Conservation (phyloP, 2,888 invertebrate species). For the Emesis furor region DNA sequence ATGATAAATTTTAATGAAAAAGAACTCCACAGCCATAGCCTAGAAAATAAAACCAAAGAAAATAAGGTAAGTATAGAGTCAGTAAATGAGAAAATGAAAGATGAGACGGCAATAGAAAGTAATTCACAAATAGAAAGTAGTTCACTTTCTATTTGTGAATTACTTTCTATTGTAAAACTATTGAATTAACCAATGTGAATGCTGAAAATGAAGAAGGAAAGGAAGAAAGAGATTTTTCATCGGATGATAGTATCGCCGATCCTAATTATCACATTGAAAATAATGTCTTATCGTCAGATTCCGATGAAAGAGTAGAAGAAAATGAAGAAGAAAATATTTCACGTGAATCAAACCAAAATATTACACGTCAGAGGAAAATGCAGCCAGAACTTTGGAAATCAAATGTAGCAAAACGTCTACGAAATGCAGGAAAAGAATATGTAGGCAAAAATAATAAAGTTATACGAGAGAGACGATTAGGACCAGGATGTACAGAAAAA, state of each 20-base stretch:
- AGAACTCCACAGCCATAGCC: conserved; percentile 20
- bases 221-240: conserved; percentile 50
- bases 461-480: conserved; percentile 43
- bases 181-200: conserved; percentile 38
- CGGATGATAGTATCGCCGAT: conserved; percentile 46
- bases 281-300: conserved; percentile 34
- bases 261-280: conserved; percentile 47
- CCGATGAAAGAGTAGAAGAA: conserved; percentile 33
- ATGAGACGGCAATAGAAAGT: conserved; percentile 31
- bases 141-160: too few species aligned
- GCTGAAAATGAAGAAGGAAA: conserved; percentile 40
- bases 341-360: conserved; percentile 36
- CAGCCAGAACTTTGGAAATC: conserved; percentile 46
- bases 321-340: conserved; percentile 40
- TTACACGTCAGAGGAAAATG: conserved; percentile 11
- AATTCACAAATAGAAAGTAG: conserved; percentile 42
- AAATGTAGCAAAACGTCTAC: conserved; percentile 46
- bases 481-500: conserved; percentile 47
- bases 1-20: conserved; percentile 36
- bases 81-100: conserved; percentile 40
- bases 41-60: conserved; percentile 42
- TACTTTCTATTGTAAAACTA: too few species aligned
- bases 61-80: conserved; percentile 27
- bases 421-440: conserved; percentile 45
- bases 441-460: conserved; percentile 46